Conservation (phyloP, 2,113 vertebrate genomes). For the Eulemur macaco region DNA sequence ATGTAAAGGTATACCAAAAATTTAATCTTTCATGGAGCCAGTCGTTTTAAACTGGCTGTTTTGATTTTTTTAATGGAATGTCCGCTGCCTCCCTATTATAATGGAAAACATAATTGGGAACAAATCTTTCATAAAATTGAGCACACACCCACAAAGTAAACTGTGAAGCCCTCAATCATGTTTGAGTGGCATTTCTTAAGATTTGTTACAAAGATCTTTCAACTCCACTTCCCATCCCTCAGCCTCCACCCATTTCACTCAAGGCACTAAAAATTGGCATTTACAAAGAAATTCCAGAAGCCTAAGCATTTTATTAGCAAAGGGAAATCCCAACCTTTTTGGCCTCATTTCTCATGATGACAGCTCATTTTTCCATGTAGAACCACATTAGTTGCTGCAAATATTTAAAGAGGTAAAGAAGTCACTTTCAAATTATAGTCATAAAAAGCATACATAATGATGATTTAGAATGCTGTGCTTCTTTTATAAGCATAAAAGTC, state of each 20-base stretch:
- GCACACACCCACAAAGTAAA: constrained; percentile 46
- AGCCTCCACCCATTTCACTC: constrained; percentile 11
- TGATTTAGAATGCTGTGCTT: not conserved
- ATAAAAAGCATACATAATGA: constrained; percentile 38
- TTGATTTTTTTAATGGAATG: not conserved
- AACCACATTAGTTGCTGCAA: constrained; percentile 53
- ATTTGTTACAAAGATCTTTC: constrained; percentile 50
- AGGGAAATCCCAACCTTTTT: constrained; percentile 76
- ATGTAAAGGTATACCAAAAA: not conserved
- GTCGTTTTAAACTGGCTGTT: constrained; percentile 4
- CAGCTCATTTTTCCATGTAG: constrained; percentile 62
- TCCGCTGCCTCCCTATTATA: not conserved
- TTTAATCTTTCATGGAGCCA: not conserved
- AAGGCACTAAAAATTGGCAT: constrained; percentile 56
- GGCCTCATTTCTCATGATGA: constrained; percentile 65
- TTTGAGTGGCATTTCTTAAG: constrained; percentile 10
- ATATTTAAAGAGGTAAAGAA: constrained; percentile 66
- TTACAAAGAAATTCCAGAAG: constrained; percentile 79
- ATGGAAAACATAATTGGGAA: constrained; percentile 29
- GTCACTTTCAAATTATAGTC: constrained; percentile 29
- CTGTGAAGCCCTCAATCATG: not conserved
- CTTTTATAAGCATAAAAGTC: constrained; percentile 20
- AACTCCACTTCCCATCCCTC: not conserved
- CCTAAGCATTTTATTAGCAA: constrained; percentile 62
- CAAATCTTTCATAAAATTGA: constrained; percentile 54